Percentiles rank a stretch among this genome's conserved stretches.
phyloP scores from a whole-genome alignment of 2,797 vertebrate genomes.

The Natrix natrix region DNA sequence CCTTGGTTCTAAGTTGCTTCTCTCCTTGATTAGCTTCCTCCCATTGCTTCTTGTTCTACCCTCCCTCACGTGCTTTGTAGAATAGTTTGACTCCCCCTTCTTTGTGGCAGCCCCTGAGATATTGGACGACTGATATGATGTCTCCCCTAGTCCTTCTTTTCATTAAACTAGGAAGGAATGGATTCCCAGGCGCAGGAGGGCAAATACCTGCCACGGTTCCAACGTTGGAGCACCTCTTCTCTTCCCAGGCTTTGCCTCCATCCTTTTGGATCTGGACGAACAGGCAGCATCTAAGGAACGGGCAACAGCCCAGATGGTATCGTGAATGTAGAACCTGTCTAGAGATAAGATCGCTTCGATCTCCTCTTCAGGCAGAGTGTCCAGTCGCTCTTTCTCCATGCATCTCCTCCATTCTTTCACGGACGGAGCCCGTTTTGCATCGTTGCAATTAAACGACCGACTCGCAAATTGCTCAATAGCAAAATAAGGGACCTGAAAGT shows the following conservation, averaged over 20 bases:
- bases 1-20: too few species aligned
- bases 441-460: background rate
- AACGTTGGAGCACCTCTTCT: background rate
- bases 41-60: too few species aligned
- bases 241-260: too few species aligned
- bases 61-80: too few species aligned
- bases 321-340: background rate
- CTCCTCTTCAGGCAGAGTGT: background rate
- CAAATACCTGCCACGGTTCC: slow-evolving; percentile 3
- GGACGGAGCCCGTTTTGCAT: background rate
- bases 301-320: background rate
- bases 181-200: background rate
- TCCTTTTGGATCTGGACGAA: background rate
- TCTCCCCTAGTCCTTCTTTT: too few species aligned
- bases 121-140: too few species aligned
- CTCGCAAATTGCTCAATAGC: background rate
- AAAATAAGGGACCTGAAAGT: too few species aligned
- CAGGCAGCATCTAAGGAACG: background rate
- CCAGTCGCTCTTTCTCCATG: background rate
- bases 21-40: too few species aligned
- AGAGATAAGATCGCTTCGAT: background rate
- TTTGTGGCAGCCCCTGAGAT: too few species aligned
- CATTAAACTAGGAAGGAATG: background rate
- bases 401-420: background rate
- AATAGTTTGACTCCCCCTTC: too few species aligned